A percentile compares a stretch with the other conserved stretches of the same genome.
Evolutionary conservation across 1,140 invertebrate species (phyloP).

Genomic region (Heliconius congener): DNA sequence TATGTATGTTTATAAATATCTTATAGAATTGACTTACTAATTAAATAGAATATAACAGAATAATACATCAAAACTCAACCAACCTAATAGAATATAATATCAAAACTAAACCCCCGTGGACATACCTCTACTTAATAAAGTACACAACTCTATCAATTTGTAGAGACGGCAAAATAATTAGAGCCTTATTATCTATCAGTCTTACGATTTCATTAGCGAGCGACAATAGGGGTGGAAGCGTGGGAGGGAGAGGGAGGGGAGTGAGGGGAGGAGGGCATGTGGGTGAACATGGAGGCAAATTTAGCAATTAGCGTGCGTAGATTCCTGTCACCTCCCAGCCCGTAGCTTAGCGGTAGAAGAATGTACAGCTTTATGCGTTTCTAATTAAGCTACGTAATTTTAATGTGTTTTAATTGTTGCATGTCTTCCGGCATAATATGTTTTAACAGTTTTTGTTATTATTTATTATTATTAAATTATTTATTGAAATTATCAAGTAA

Average conservation of each 20-base stretch:
- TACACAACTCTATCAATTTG: constrained; percentile 7
- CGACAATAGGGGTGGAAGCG: constrained; percentile 35
- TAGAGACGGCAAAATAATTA: constrained; percentile 20
- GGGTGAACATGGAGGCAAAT: constrained; percentile 44
- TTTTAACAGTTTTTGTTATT: neutral
- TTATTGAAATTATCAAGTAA: neutral
- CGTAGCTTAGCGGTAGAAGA: constrained; percentile 29
- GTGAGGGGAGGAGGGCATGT: constrained; percentile 14
- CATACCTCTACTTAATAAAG: neutral
- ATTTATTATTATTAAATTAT: neutral
- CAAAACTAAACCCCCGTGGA: no score
- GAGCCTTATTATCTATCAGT: constrained; percentile 30
- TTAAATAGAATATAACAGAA: no score
- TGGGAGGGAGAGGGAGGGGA: neutral
- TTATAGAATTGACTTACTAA: neutral
- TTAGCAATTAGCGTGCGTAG: constrained; percentile 61
- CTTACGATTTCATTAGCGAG: constrained; percentile 42
- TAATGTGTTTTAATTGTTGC: constrained; percentile 1
- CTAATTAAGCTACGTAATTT: constrained; percentile 16
- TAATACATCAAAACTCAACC: no score
- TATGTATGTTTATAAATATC: neutral
- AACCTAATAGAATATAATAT: no score
- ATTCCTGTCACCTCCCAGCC: constrained; percentile 28
- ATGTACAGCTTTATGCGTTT: constrained; percentile 36
- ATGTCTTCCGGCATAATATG: neutral